phyloP scores from a whole-genome alignment of 92 coral and sea anemone genomes.

The Palythoa grandis region DNA sequence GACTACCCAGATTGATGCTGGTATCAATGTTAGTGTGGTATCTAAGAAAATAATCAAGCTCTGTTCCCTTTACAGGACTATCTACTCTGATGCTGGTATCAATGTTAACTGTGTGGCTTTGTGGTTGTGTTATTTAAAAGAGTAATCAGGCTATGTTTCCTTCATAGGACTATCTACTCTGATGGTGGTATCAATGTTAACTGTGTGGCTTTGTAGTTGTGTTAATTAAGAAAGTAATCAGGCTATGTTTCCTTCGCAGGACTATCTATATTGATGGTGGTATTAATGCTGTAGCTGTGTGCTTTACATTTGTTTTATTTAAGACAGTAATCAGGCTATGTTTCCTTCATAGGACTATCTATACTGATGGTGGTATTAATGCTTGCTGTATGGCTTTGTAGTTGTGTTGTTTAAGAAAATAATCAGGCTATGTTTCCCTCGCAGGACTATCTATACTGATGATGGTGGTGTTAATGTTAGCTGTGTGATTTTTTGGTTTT shows the following conservation, averaged over 20 bases:
- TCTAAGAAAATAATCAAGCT: neutral
- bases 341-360: conserved; percentile 57
- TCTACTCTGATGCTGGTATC: neutral
- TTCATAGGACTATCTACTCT: no score
- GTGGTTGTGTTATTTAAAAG: neutral
- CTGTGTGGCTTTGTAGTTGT: conserved; percentile 19
- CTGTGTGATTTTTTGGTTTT: conserved; percentile 48
- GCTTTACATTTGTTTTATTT: neutral
- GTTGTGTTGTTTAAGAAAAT: neutral
- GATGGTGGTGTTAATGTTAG: conserved; percentile 64
- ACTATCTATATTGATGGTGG: neutral
- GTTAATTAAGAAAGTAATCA: neutral
- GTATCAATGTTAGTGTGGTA: no score
- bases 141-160: no score
- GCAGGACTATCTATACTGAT: conserved; percentile 73
- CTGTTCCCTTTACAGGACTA: conserved; percentile 52
- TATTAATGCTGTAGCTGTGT: neutral
- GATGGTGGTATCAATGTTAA: no score
- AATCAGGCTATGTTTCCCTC: neutral
- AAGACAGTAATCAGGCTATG: neutral
- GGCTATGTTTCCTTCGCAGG: conserved; percentile 43
- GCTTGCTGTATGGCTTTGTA: conserved; percentile 54
- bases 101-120: neutral
- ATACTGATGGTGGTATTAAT: conserved; percentile 64
- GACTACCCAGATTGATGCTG: no score